phyloP scores from a whole-genome alignment of 2,797 vertebrate genomes.

The Coendou prehensilis region DNA sequence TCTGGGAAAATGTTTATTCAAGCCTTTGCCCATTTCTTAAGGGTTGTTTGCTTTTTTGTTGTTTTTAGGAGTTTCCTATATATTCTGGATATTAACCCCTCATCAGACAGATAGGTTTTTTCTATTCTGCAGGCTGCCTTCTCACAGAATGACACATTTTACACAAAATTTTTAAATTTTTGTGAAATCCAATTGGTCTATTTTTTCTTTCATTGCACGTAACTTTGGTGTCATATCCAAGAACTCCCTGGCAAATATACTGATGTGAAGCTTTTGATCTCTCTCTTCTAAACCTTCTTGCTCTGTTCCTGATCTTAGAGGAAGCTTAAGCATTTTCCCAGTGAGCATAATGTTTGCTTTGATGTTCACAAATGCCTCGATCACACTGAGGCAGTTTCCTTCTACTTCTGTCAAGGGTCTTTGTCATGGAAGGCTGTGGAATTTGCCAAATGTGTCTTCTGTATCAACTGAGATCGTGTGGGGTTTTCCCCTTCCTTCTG shows the following conservation, averaged over 20 bases:
- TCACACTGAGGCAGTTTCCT: neutral
- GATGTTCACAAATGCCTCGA: neutral
- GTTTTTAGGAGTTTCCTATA: neutral
- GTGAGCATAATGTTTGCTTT: neutral
- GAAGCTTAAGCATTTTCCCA: neutral
- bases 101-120: neutral
- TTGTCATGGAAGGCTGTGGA: neutral
- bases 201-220: neutral
- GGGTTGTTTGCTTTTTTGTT: neutral
- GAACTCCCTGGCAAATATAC: neutral
- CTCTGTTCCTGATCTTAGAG: neutral
- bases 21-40: neutral
- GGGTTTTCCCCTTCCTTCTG: neutral
- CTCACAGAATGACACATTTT: neutral
- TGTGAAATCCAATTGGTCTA: neutral
- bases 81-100: neutral
- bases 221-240: neutral
- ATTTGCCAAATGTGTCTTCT: neutral
- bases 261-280: neutral
- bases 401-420: neutral
- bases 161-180: neutral
- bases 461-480: neutral
- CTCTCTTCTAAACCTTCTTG: neutral
- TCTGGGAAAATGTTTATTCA: neutral
- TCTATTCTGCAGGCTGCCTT: neutral